Evolutionary conservation across 2,797 vertebrate genomes (phyloP).

Genomic region (Sebastes matsubarae): DNA sequence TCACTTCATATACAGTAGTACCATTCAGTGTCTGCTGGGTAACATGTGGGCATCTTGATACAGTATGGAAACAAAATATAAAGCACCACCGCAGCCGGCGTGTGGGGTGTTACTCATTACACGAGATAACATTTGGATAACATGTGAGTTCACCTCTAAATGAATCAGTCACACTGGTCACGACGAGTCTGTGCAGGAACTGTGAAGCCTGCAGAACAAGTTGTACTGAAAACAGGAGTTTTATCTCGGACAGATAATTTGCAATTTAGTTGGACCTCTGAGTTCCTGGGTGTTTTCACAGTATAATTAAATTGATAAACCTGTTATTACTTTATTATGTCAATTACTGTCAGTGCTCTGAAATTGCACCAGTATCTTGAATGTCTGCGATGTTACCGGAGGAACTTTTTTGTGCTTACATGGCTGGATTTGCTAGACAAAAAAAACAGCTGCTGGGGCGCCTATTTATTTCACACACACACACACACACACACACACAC

Average conservation of each 20-base stretch:
- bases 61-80: conserved; percentile 66
- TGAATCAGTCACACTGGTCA: conserved; percentile 30
- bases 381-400: background rate
- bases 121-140: conserved; percentile 66
- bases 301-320: background rate
- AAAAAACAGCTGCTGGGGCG: background rate
- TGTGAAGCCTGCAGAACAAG: background rate
- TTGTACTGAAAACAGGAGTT: background rate
- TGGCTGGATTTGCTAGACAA: background rate
- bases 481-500: too few relatives aligned
- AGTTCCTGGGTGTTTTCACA: background rate
- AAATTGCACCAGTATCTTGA: background rate
- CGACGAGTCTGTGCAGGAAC: background rate
- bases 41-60: conserved; percentile 68
- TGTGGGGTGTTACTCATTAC: conserved; percentile 47
- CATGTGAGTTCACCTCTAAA: conserved; percentile 62
- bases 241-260: background rate
- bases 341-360: background rate
- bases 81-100: conserved; percentile 45
- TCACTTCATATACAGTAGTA: conserved; percentile 65
- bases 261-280: background rate
- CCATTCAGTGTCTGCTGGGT: conserved; percentile 44
- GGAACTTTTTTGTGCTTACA: background rate
- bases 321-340: background rate
- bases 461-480: background rate